Conservation (phyloP, 1,140 invertebrate genomes). For the Drosophila pallidifrons region DNA sequence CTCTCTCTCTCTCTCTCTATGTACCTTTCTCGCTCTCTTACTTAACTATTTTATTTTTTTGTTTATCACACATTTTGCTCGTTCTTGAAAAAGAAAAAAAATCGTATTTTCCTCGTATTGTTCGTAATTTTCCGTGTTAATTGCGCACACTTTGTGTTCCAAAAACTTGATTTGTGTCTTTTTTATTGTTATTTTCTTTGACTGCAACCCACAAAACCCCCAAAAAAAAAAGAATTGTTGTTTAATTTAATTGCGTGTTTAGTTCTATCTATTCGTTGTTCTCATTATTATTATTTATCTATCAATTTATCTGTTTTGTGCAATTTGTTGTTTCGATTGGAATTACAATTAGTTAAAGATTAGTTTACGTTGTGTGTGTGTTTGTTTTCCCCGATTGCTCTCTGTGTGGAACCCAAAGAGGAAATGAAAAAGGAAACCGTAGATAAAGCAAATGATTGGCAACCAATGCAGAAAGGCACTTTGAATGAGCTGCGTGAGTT, state of each 20-base stretch:
- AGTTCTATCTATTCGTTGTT: constrained; percentile 42
- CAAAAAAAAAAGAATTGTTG: constrained; percentile 26
- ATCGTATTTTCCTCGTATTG: constrained; percentile 23
- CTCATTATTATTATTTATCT: constrained; percentile 41
- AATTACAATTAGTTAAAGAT: constrained; percentile 38
- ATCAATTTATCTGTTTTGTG: constrained; percentile 48
- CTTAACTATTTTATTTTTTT: constrained; percentile 30
- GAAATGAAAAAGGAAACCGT: background rate
- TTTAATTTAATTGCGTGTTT: constrained; percentile 50
- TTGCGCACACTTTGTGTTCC: constrained; percentile 51
- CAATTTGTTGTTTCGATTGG: constrained; percentile 17
- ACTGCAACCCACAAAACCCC: constrained; percentile 43
- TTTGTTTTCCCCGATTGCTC: constrained; percentile 3
- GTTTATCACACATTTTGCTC: constrained; percentile 61
- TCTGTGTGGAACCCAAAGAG: constrained; percentile 20
- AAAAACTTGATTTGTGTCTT: constrained; percentile 23
- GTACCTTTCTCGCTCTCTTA: constrained; percentile 8
- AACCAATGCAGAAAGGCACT: background rate
- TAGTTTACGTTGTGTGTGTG: constrained; percentile 23
- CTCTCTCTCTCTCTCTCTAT: constrained; percentile 2
- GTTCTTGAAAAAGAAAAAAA: constrained; percentile 30
- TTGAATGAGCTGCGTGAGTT: constrained; percentile 24
- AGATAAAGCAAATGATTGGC: constrained; percentile 26
- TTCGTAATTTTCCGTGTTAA: constrained; percentile 34
- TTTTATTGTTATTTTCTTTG: constrained; percentile 25